phyloP scores from a whole-genome alignment of 2,797 vertebrate species.

The Manis javanica region DNA sequence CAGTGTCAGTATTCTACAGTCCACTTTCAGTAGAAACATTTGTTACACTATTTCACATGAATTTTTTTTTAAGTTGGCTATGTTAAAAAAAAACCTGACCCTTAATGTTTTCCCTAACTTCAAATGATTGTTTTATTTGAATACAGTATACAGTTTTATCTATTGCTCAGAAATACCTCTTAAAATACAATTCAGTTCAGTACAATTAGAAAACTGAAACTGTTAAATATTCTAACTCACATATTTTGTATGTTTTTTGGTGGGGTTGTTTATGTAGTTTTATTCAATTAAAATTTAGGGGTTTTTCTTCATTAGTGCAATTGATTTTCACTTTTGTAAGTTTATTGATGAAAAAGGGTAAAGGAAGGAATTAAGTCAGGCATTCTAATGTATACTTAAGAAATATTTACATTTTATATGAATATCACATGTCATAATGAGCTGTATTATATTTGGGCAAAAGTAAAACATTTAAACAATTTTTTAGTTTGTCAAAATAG shows the following conservation, averaged over 20 bases:
- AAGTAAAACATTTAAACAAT: not conserved
- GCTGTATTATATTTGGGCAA: not conserved
- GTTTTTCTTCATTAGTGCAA: not conserved
- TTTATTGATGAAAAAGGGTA: not conserved
- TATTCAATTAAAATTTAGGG: not conserved
- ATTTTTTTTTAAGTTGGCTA: not conserved
- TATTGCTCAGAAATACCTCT: not conserved
- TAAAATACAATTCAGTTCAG: not conserved
- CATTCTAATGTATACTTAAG: not conserved
- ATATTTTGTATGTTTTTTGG: not conserved
- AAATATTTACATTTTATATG: not conserved
- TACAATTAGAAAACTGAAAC: not conserved
- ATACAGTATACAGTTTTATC: constrained; percentile 28
- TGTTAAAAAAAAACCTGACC: not conserved
- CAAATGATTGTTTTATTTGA: constrained; percentile 24
- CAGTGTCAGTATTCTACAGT: constrained; percentile 49
- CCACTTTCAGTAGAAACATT: constrained; percentile 48
- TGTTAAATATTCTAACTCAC: not conserved
- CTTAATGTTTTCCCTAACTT: constrained; percentile 21
- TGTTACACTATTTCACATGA: constrained; percentile 36
- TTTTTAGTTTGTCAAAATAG: not conserved
- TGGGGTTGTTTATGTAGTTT: not conserved
- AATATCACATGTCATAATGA: not conserved
- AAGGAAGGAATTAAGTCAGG: not conserved
- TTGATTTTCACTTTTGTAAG: not conserved